These are phyloP conservation scores for Xerus rutilus DNA, from an alignment of 2,797 vertebrate genomes.

Conservation along the genomic window DNA sequence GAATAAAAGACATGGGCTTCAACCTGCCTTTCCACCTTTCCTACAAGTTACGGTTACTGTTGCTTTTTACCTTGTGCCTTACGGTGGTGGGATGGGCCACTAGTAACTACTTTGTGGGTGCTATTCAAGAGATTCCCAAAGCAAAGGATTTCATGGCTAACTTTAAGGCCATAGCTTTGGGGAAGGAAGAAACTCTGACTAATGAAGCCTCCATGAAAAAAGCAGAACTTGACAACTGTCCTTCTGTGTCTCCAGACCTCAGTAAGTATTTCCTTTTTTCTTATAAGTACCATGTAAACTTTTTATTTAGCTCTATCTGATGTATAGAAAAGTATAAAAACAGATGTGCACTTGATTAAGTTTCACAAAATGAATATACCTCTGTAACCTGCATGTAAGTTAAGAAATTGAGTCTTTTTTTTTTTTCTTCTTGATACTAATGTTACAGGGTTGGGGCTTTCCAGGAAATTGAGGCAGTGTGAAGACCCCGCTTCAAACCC, in stretches of 20 bases:
- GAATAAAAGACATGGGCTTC: constrained; percentile 88
- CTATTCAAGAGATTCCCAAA: constrained; percentile 83
- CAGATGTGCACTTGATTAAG: neutral
- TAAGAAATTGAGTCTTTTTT: neutral
- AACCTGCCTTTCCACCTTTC: constrained; percentile 86
- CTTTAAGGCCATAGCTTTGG: constrained; percentile 77
- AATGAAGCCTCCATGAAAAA: neutral
- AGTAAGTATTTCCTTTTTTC: constrained; percentile 89
- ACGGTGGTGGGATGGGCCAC: constrained; percentile 92
- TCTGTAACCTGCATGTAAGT: neutral
- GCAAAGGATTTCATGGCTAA: constrained; percentile 35
- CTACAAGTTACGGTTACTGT: constrained; percentile 89
- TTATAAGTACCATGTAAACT: neutral
- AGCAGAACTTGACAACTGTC: constrained; percentile 86
- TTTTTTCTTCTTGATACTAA: too few species aligned
- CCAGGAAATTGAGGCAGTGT: too few species aligned
- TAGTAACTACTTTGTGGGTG: constrained; percentile 87
- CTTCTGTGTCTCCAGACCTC: constrained; percentile 91
- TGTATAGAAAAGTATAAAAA: constrained; percentile 1
- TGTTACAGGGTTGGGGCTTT: too few species aligned
- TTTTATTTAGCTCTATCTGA: neutral
- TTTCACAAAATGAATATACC: neutral
- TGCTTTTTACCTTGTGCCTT: constrained; percentile 90
- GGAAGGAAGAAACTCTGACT: constrained; percentile 48
- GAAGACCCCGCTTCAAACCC: too few species aligned